Conservation (phyloP, 2,888 invertebrate species). For the Rhopalosiphum nymphaeae region DNA sequence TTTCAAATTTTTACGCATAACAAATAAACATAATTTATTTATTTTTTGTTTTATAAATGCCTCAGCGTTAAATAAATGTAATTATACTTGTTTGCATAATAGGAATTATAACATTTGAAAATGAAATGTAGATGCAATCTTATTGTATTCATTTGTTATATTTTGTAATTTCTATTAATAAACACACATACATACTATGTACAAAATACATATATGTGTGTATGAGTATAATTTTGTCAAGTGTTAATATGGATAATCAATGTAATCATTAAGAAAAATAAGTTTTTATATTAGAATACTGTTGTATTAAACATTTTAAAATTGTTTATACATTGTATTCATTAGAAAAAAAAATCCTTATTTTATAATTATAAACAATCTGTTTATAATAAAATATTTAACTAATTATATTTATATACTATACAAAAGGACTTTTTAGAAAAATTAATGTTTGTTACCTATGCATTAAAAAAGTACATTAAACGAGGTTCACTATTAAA, state of each 20-base stretch:
- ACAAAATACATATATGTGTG: neutral
- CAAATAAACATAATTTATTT: slow-evolving; percentile 39
- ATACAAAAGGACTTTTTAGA: slow-evolving; percentile 36
- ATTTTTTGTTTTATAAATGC: slow-evolving; percentile 14
- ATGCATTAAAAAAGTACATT: slow-evolving; percentile 21
- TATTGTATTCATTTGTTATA: slow-evolving; percentile 29
- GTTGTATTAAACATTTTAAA: neutral
- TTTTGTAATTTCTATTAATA: slow-evolving; percentile 24
- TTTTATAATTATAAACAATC: neutral
- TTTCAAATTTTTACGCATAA: slow-evolving; percentile 34
- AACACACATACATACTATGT: neutral
- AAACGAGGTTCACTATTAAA: slow-evolving; percentile 17
- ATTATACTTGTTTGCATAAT: slow-evolving; percentile 16
- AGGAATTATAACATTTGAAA: neutral
- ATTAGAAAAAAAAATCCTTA: neutral
- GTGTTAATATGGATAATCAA: slow-evolving; percentile 22
- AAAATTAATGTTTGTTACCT: slow-evolving; percentile 49
- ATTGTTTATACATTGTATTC: neutral
- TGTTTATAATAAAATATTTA: slow-evolving; percentile 18
- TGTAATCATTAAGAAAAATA: neutral
- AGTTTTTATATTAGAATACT: slow-evolving; percentile 27
- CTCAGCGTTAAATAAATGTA: neutral
- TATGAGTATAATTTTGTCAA: slow-evolving; percentile 19
- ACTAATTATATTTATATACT: slow-evolving; percentile 52
- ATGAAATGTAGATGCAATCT: slow-evolving; percentile 17